Conservation (phyloP, 2,888 invertebrate species). For the Microctonus aethiopoides region DNA sequence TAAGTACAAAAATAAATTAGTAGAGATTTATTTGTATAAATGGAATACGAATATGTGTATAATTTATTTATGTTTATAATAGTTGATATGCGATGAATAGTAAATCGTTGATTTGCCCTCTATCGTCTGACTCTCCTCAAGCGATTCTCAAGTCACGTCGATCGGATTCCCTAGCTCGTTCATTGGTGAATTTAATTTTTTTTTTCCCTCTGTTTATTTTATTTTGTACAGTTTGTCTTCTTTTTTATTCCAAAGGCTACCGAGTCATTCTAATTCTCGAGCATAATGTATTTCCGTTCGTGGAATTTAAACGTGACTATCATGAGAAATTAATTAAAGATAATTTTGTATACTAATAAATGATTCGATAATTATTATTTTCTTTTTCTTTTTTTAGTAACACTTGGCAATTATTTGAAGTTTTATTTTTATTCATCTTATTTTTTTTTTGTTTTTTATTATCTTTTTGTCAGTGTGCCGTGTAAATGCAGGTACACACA, state of each 20-base stretch:
- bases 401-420: not conserved
- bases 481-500: slow-evolving; percentile 36
- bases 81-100: slow-evolving; percentile 33
- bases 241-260: not conserved
- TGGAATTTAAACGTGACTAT: slow-evolving; percentile 40
- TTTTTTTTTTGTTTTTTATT: slow-evolving; percentile 21
- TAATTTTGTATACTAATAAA: not conserved
- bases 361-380: not conserved
- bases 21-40: not conserved
- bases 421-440: not conserved
- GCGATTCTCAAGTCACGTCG: slow-evolving; percentile 41
- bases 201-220: not conserved
- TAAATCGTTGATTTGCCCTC: slow-evolving; percentile 36
- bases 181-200: not conserved
- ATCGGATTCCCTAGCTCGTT: slow-evolving; percentile 34
- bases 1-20: not conserved
- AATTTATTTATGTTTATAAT: not conserved
- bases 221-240: not conserved
- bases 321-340: slow-evolving; percentile 32
- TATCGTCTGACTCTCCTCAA: not conserved
- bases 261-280: slow-evolving; percentile 42
- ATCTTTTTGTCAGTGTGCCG: slow-evolving; percentile 13
- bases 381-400: not conserved
- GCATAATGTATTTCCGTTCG: slow-evolving; percentile 40
- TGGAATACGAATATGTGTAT: not conserved